Evolutionary conservation across 2,888 invertebrate genomes (phyloP), one percentile per base, ranked within the genome.

Genomic region (Hypolimnas misippus): DNA sequence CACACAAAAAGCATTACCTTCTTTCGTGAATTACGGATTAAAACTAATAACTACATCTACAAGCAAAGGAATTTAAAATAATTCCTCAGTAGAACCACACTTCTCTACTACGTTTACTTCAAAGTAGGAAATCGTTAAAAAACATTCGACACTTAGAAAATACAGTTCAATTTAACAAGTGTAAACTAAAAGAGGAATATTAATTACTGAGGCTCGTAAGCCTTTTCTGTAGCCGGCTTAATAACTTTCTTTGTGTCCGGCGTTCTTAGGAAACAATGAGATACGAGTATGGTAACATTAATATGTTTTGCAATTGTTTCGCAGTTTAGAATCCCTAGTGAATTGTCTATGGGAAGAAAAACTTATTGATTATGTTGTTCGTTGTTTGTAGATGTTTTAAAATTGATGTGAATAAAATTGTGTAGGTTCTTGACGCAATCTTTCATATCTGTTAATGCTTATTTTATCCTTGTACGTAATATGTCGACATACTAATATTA

Each of bases 261-360:
- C 16, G 12, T 31, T 29, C 31, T 31, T 12, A 51, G 14, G 51
- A 31, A 31, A 51, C 16, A 29, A 51, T 51, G 31, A 29, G 31
- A 51, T 51, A 51, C n/a, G n/a, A n/a, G n/a, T 31, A 51, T 51
- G 51, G 31, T 31, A 51, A 25, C 17, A 16, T 16, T 29, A 29
- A 31, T 29, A 50, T 16, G 12, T 14, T 51, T 51, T 31, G 16
- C 51, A 33, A 51, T 51, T 31, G 31, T 31, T 51, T 46, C 7
- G 3, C 31, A 31, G 16, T 16, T 51, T 16, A 17, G 12, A 10
- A 51, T 44, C 16, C 31, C 10, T 14, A 31, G 50, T 29, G 29
- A 51, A 51, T 16, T 51, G 31, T 10, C 16, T 31, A 51, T 31
- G 31, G 16, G 31, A 51, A 51, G 44, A 21, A 21, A 19, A 19